These are phyloP conservation scores for Mellivora capensis DNA, from an alignment of 2,113 vertebrate species.

Conservation along the genomic window DNA sequence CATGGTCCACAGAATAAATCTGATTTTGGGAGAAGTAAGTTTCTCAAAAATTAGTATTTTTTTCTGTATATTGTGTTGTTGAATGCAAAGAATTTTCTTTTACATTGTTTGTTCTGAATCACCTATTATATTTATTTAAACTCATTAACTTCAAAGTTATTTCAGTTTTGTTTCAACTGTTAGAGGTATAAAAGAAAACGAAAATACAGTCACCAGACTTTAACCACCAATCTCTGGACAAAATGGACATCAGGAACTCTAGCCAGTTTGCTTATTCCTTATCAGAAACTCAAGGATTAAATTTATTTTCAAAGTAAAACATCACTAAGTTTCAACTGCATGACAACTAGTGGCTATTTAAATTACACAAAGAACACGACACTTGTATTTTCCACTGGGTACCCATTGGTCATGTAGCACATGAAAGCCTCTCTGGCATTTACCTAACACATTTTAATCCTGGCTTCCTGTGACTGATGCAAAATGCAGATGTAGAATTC, in stretches of 20 bases:
- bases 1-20: neutral
- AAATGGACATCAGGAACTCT: neutral
- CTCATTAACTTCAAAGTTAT: neutral
- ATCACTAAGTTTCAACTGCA: neutral
- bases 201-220: neutral
- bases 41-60: neutral
- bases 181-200: neutral
- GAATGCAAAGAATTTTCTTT: neutral
- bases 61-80: neutral
- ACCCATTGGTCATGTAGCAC: neutral
- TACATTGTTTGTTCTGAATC: neutral
- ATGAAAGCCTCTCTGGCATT: neutral
- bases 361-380: neutral
- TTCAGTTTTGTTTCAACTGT: neutral
- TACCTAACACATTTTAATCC: neutral
- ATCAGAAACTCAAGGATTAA: neutral
- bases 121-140: neutral
- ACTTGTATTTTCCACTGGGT: neutral
- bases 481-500: constrained; percentile 19
- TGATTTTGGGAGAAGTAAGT: neutral
- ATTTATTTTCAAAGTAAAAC: neutral
- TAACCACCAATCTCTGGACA: neutral
- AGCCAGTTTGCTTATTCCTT: neutral
- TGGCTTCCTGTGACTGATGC: constrained; percentile 31
- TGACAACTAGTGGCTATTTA: neutral